These are phyloP conservation scores for Triplophysa rosa DNA, from an alignment of 2,113 vertebrate genomes.

Conservation along the genomic window DNA sequence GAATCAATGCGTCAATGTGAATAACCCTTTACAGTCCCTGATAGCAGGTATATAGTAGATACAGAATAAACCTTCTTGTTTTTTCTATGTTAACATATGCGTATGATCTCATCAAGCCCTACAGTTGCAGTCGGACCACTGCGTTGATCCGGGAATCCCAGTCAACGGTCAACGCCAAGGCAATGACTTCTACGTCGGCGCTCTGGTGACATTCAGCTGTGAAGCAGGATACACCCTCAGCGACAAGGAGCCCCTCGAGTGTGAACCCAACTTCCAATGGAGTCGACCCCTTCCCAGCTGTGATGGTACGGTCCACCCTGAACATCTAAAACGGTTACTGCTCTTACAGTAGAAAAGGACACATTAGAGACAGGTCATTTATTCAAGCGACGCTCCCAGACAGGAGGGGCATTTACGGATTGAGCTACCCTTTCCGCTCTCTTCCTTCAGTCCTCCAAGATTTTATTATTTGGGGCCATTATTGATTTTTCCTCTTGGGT, in stretches of 20 bases:
- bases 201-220: conserved; percentile 92
- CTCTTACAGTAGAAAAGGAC: conserved; percentile 22
- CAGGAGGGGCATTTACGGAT: conserved; percentile 46
- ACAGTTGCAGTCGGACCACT: conserved; percentile 94
- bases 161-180: conserved; percentile 95
- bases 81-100: neutral
- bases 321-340: neutral
- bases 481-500: conserved; percentile 66
- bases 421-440: conserved; percentile 54
- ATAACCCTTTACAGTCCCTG: too few species aligned
- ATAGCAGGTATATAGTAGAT: too few species aligned
- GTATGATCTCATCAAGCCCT: conserved; percentile 73
- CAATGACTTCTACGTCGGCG: conserved; percentile 94
- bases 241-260: conserved; percentile 85
- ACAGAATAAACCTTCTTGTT: neutral
- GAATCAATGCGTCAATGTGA: too few species aligned
- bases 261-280: conserved; percentile 98
- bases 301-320: conserved; percentile 78
- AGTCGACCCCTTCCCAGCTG: conserved; percentile 94
- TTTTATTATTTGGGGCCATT: conserved; percentile 61
- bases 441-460: conserved; percentile 32
- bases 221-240: conserved; percentile 93
- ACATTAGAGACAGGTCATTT: conserved; percentile 45
- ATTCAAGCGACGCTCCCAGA: conserved; percentile 34
- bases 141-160: conserved; percentile 92